phyloP scores from a whole-genome alignment of 2,888 invertebrate species.

The Rhogogaster chlorosoma region DNA sequence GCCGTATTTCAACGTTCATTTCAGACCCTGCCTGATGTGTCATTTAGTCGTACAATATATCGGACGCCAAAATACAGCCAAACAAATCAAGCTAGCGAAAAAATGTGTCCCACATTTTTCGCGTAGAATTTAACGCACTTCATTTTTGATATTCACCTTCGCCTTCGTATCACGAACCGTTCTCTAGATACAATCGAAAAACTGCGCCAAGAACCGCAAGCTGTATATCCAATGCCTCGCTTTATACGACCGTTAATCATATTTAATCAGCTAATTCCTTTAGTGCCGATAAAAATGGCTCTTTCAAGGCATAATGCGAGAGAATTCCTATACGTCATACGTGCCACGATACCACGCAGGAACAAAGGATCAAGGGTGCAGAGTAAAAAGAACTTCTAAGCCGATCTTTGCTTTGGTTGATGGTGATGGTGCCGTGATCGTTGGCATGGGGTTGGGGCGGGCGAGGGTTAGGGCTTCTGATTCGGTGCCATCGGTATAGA shows the following conservation, averaged over 20 bases:
- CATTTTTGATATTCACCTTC: not conserved
- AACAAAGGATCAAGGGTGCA: conserved; percentile 3
- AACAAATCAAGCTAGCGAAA: not conserved
- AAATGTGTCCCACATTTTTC: not conserved
- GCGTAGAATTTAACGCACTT: not conserved
- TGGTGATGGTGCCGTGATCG: not conserved
- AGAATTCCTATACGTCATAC: not conserved
- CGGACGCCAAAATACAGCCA: not conserved
- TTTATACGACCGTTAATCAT: too few relatives aligned
- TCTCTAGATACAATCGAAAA: not conserved
- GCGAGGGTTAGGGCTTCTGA: conserved; percentile 10
- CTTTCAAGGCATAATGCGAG: not conserved
- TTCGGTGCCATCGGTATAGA: not conserved
- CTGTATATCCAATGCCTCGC: too few relatives aligned
- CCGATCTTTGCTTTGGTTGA: conserved; percentile 26
- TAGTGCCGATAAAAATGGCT: not conserved
- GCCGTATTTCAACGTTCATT: not conserved
- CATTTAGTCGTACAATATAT: not conserved
- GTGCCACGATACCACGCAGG: not conserved
- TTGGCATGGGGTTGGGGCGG: not conserved
- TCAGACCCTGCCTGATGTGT: not conserved
- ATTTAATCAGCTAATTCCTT: not conserved
- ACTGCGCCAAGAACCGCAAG: not conserved
- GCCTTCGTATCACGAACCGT: not conserved
- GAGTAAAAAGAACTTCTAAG: not conserved